These are phyloP conservation scores for Amphipyra tragopoginis DNA, from an alignment of 2,888 invertebrate species.

Conservation along the genomic window DNA sequence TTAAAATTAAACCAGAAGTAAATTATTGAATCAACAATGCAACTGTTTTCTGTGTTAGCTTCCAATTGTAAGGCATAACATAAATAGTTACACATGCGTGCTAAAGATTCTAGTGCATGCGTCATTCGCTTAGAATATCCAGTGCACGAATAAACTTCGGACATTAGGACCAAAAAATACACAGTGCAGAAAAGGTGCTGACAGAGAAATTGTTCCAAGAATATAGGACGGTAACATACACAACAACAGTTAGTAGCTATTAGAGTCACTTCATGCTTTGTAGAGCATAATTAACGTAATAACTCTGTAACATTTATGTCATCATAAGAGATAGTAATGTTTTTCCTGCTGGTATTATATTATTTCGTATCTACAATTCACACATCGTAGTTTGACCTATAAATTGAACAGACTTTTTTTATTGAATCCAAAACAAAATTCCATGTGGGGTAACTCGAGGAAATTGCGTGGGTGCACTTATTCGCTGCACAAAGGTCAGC, in stretches of 20 bases:
- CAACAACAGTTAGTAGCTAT: too few relatives aligned
- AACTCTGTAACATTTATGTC: too few relatives aligned
- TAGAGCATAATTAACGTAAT: too few relatives aligned
- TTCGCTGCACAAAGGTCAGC: constrained; percentile 13
- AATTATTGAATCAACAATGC: too few relatives aligned
- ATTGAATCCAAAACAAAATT: background rate
- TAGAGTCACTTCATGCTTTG: too few relatives aligned
- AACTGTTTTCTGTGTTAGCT: too few relatives aligned
- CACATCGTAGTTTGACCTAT: too few relatives aligned
- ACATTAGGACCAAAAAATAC: constrained; percentile 40
- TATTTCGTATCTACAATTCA: too few relatives aligned
- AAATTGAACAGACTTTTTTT: background rate
- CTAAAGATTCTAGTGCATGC: constrained; percentile 45
- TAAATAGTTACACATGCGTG: constrained; percentile 31
- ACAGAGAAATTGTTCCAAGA: constrained; percentile 16
- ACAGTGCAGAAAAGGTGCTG: constrained; percentile 12
- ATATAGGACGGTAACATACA: background rate
- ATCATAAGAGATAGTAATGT: too few relatives aligned
- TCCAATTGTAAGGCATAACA: constrained; percentile 31
- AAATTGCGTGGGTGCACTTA: constrained; percentile 9
- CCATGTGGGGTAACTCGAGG: background rate
- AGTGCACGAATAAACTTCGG: constrained; percentile 38
- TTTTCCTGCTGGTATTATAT: too few relatives aligned
- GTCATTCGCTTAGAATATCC: constrained; percentile 45
- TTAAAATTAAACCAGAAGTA: too few relatives aligned